A percentile compares a stretch with the other conserved stretches of the same genome.
These are phyloP conservation scores for Orchesella cincta DNA, from an alignment of 1,140 invertebrate genomes.

Conservation along the genomic window DNA sequence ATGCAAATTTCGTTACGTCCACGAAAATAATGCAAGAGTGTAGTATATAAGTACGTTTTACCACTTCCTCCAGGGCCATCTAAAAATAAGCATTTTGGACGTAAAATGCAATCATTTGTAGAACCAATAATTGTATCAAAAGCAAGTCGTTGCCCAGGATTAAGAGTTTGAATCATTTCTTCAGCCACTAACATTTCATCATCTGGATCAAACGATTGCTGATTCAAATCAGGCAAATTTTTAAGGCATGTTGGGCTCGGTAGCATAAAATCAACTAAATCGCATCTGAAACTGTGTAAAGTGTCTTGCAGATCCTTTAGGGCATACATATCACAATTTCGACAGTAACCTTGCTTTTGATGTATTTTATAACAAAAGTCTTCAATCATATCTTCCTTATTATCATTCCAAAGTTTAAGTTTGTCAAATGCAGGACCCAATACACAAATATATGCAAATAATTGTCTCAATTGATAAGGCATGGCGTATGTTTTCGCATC, in stretches of 20 bases:
- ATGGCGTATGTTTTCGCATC: conserved; percentile 52
- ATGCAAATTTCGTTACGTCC: conserved; percentile 35
- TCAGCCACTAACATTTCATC: not conserved
- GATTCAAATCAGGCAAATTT: too few relatives aligned
- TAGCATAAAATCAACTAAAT: too few relatives aligned
- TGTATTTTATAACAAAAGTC: conserved; percentile 43
- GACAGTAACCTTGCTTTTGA: not conserved
- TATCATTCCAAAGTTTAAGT: conserved; percentile 53
- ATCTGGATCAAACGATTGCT: not conserved
- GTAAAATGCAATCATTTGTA: not conserved
- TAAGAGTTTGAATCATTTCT: not conserved
- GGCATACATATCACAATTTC: not conserved
- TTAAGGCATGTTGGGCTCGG: too few relatives aligned
- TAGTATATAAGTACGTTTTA: conserved; percentile 53
- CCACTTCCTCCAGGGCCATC: conserved; percentile 52
- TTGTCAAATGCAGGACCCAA: conserved; percentile 53
- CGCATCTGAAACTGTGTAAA: too few relatives aligned
- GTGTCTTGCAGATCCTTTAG: not conserved
- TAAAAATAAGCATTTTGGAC: conserved; percentile 37
- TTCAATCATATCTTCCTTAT: conserved; percentile 53
- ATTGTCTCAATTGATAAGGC: conserved; percentile 56
- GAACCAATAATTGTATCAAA: conserved; percentile 8
- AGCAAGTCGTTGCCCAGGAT: not conserved
- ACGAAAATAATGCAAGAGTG: conserved; percentile 37
- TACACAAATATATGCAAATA: conserved; percentile 56